Conservation (phyloP, 2,113 vertebrate species). For the Rhynchomys soricoides region DNA sequence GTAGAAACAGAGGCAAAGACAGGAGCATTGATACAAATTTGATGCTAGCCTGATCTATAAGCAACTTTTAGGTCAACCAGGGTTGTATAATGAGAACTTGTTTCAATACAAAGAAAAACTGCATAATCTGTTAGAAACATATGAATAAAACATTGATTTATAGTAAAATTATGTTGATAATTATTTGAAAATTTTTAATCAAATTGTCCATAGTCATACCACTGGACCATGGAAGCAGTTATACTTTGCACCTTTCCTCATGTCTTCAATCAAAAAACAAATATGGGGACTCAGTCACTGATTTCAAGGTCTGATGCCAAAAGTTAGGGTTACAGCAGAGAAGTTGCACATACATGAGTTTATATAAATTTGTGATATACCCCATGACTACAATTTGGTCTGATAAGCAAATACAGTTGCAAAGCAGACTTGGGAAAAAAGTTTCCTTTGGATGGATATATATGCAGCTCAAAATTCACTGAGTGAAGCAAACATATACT, state of each 20-base stretch:
- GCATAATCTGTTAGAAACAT: neutral
- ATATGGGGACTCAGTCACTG: neutral
- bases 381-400: neutral
- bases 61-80: neutral
- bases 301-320: neutral
- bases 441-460: conserved; percentile 23
- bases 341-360: neutral
- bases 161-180: neutral
- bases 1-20: neutral
- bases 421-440: conserved; percentile 18
- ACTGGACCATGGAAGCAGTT: neutral
- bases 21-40: neutral
- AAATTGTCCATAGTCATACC: neutral
- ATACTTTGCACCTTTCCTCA: neutral
- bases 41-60: neutral
- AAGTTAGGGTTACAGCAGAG: neutral
- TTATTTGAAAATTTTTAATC: neutral
- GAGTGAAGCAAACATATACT: neutral
- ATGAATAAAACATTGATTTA: neutral
- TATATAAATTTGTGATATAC: neutral
- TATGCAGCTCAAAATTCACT: conserved; percentile 5
- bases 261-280: conserved; percentile 6
- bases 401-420: neutral
- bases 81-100: neutral
- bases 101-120: neutral